Evolutionary conservation across 1,140 invertebrate species (phyloP), one percentile per base, ranked within the genome.

Genomic region (Platyscapa corneri): DNA sequence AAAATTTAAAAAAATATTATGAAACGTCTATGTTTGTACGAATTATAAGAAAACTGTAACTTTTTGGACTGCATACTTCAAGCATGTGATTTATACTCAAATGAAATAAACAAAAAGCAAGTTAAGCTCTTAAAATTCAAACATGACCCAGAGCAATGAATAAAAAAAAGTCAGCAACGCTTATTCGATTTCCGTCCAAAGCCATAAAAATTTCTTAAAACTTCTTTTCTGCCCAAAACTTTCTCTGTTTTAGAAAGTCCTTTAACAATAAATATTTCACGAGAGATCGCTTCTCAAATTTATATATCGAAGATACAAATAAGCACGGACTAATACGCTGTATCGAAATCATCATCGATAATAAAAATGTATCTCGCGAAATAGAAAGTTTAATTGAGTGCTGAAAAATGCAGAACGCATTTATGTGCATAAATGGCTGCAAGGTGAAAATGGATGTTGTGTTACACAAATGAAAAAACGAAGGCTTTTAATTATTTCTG

Each of bases 191-290:
- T 67, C 30, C 10, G 6, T 32, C 64, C 64, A 67, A 34, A 34
- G n/a, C 3, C 30, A 67, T 67, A 67, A 67, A 67, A 76, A 76
- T 77, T 77, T 56, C 49, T 77, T 32, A 77, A 77, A 77, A 77
- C 6, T 34, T 77, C 27, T 78, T 79, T 42, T 65, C 23, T 34
- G n/a, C 32, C 53, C 39, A 32, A 70, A 81, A 81, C 79, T 81
- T 81, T 81, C 79, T 32, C 79, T 27, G 65, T 70, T 81, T 70
- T 67, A 81, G 79, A 81, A 81, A 81, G 79, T 81, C 42, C 37
- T 23, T 81, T 30, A 42, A 60, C 53, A 76, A 76, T 76, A 53
- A 76, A 49, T 49, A 76, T 76, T 42, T 76, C n/a, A 46, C 8
- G 30, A 30, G 46, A 30, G 8, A 53, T 32, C 37, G 70, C 64